Evolutionary conservation across 2,888 invertebrate species (phyloP).

Genomic region (Ligdia adustata): DNA sequence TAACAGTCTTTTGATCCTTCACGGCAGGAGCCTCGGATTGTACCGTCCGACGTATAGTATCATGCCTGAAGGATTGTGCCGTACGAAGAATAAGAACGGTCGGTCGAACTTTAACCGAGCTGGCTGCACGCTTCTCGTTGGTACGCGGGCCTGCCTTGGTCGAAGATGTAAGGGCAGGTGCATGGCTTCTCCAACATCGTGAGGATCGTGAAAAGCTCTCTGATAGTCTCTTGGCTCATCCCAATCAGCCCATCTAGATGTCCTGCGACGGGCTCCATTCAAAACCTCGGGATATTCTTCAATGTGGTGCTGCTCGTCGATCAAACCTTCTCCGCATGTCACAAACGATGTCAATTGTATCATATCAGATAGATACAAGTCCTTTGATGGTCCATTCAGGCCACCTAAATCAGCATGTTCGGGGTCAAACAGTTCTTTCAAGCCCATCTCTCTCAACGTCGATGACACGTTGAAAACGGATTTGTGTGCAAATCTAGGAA

Average conservation of each 20-base stretch:
- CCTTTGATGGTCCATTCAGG: constrained; percentile 90
- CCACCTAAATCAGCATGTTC: constrained; percentile 92
- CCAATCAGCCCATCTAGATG: constrained; percentile 79
- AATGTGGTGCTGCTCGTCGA: constrained; percentile 90
- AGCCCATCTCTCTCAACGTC: constrained; percentile 91
- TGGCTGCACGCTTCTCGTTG: constrained; percentile 85
- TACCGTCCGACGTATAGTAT: constrained; percentile 94
- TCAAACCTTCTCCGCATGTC: constrained; percentile 90
- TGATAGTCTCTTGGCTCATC: constrained; percentile 86
- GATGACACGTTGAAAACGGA: constrained; percentile 92
- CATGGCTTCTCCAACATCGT: constrained; percentile 77
- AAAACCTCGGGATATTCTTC: constrained; percentile 92
- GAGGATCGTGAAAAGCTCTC: constrained; percentile 88
- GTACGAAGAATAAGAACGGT: constrained; percentile 94
- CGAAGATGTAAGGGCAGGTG: constrained; percentile 87
- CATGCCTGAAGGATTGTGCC: constrained; percentile 96
- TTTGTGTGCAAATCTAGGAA: constrained; percentile 92
- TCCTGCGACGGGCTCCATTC: constrained; percentile 59
- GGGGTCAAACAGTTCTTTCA: constrained; percentile 90
- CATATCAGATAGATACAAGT: constrained; percentile 92
- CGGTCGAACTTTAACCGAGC: constrained; percentile 92
- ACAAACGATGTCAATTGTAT: constrained; percentile 93
- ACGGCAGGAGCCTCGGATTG: constrained; percentile 92
- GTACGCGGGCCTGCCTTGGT: constrained; percentile 88
- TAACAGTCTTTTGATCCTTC: constrained; percentile 77